A percentile compares a stretch with the other conserved stretches of the same genome.
phyloP scores from a whole-genome alignment of 2,797 vertebrate genomes.

The Rhinella marina region DNA sequence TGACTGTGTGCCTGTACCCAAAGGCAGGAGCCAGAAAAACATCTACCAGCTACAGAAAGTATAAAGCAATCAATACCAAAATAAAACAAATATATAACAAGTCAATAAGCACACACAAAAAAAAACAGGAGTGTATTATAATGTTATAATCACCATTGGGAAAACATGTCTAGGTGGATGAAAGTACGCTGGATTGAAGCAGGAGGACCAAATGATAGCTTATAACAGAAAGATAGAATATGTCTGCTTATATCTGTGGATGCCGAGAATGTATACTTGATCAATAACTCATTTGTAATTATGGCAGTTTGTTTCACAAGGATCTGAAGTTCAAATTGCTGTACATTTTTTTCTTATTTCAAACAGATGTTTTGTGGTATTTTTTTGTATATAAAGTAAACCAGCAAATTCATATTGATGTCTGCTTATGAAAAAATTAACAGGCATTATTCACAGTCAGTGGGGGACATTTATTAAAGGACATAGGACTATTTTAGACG shows the following conservation, averaged over 20 bases:
- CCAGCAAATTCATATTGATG: background rate
- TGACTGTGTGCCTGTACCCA: no score
- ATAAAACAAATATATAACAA: no score
- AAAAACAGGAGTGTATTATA: no score
- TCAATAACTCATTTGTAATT: slow-evolving; percentile 27
- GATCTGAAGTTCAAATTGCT: background rate
- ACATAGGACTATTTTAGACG: no score
- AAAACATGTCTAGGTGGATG: no score
- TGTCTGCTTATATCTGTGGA: background rate
- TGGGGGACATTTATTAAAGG: no score
- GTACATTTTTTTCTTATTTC: slow-evolving; percentile 15
- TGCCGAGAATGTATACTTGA: slow-evolving; percentile 7
- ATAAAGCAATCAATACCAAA: no score
- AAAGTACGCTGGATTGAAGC: background rate
- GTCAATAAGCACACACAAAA: no score
- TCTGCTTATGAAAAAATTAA: background rate
- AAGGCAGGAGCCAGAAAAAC: no score
- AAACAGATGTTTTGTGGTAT: slow-evolving; percentile 24
- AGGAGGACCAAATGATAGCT: background rate
- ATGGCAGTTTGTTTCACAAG: slow-evolving; percentile 15
- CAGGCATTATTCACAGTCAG: background rate
- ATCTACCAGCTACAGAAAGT: no score
- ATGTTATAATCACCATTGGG: no score
- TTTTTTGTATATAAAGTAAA: background rate
- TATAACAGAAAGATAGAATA: background rate